phyloP scores from a whole-genome alignment of 2,113 vertebrate species.

The Tautogolabrus adspersus region DNA sequence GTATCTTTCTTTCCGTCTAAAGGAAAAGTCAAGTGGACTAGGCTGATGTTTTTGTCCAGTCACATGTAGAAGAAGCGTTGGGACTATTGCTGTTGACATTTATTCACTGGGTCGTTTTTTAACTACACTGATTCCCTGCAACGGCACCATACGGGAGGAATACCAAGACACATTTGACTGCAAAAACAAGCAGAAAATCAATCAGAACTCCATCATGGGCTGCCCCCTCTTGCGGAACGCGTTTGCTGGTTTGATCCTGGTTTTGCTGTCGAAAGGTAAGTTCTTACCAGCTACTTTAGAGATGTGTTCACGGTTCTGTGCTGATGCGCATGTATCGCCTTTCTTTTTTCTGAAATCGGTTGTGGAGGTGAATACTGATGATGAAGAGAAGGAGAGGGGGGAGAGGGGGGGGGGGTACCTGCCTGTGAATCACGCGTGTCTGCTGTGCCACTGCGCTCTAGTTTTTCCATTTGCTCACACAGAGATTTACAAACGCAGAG shows the following conservation, averaged over 20 bases:
- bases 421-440: slow-evolving; percentile 73
- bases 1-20: slow-evolving; percentile 43
- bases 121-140: slow-evolving; percentile 28
- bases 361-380: slow-evolving; percentile 84
- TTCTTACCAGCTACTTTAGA: slow-evolving; percentile 58
- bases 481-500: slow-evolving; percentile 6
- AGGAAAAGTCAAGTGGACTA: slow-evolving; percentile 72
- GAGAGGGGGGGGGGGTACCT: slow-evolving; percentile 68
- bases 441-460: slow-evolving; percentile 52
- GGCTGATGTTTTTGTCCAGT: slow-evolving; percentile 59
- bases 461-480: slow-evolving; percentile 54
- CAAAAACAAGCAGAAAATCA: slow-evolving; percentile 62
- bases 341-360: slow-evolving; percentile 62
- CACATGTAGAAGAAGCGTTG: slow-evolving; percentile 67
- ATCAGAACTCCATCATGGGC: slow-evolving; percentile 80
- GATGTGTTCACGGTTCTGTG: slow-evolving; percentile 38
- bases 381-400: slow-evolving; percentile 12
- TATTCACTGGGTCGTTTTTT: slow-evolving; percentile 40
- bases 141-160: slow-evolving; percentile 59
- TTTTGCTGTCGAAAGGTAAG: slow-evolving; percentile 83
- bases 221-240: slow-evolving; percentile 78
- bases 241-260: slow-evolving; percentile 78
- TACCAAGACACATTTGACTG: slow-evolving; percentile 64
- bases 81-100: slow-evolving; percentile 62
- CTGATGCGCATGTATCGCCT: slow-evolving; percentile 48